Conservation (phyloP, 2,888 invertebrate genomes). For the Metopia argyrocephala region DNA sequence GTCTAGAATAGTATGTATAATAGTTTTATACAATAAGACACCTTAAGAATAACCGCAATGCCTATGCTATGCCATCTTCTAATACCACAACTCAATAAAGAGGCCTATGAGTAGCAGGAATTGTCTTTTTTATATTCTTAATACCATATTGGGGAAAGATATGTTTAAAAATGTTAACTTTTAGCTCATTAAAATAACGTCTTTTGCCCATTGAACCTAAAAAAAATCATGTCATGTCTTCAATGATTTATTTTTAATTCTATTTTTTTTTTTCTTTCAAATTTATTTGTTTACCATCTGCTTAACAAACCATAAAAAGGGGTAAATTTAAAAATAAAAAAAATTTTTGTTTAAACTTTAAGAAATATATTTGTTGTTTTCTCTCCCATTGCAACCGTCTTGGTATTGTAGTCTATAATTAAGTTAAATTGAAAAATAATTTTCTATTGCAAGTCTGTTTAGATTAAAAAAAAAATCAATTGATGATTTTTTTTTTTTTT, state of each 20-base stretch:
- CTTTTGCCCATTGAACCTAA: neutral
- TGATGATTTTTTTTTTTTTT: neutral
- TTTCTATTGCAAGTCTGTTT: slow-evolving; percentile 11
- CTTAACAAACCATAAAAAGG: slow-evolving; percentile 23
- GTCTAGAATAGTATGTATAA: too few relatives aligned
- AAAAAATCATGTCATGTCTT: neutral
- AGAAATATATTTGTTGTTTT: neutral
- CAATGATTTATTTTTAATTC: neutral
- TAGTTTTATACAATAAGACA: too few relatives aligned
- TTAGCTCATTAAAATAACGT: neutral
- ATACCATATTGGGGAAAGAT: too few relatives aligned
- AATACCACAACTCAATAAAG: too few relatives aligned
- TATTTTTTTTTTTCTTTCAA: too few relatives aligned
- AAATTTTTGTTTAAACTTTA: neutral
- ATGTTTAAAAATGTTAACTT: neutral
- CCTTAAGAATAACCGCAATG: too few relatives aligned
- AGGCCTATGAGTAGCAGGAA: too few relatives aligned
- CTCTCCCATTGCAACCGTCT: neutral
- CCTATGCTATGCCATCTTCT: too few relatives aligned
- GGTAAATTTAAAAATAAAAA: slow-evolving; percentile 22
- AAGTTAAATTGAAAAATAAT: slow-evolving; percentile 57
- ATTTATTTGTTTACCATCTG: neutral
- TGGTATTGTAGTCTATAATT: slow-evolving; percentile 41
- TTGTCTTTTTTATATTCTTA: too few relatives aligned
- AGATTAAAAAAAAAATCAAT: neutral